Base-by-base conservation (phyloP, 2,113 vertebrate genomes). In the Opisthocomus hoazin region DNA sequence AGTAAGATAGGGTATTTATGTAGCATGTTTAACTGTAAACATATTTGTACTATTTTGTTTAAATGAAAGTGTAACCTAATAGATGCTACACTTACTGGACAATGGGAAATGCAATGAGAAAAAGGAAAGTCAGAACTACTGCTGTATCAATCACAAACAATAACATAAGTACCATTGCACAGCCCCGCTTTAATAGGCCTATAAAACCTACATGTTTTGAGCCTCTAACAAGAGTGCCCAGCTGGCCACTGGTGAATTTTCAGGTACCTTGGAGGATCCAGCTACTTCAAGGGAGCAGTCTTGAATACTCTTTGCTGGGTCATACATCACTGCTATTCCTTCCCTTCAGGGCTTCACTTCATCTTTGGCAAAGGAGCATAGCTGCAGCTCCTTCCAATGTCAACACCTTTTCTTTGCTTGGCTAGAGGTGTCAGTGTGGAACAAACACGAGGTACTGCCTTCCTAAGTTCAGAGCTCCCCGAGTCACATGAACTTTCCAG, bases 1-100 rank as follows among this genome's bases (percentile, higher is more conserved):
- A 75, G 24, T 80, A 93, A 96, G 95, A 86, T 58, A 90, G 94
- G 34, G 26, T 48, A 84, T 88, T 94, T 85, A 43, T 50, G 29
- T 24, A 71, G 23, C 56, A 86, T 15, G 5, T 36, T 86, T 75
- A 89, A 89, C 51, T 64, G 50, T 51, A 89, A 94, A 73, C 21
- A 10, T 53, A 79, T 56, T 71, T 46, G 30, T 43, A 71, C 34
- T n/a, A 15, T 60, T 74, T 58, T 74, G 14, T 75, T 90, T 46
- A 75, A 95, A 71, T 74, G 21, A 19, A 94, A 94, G 39, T 6
- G 15, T 84, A 90, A 91, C 64, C n/a, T 29, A 43, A 75, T 45
- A 93, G 69, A 81, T 53, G 61, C 22, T 87, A 60, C 41, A 34
- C 46, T 29, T 85, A 61, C 37, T 51, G 17, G 27, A 50, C 65